Evolutionary conservation across 2,113 vertebrate species (phyloP).

Genomic region (Marmota monax): DNA sequence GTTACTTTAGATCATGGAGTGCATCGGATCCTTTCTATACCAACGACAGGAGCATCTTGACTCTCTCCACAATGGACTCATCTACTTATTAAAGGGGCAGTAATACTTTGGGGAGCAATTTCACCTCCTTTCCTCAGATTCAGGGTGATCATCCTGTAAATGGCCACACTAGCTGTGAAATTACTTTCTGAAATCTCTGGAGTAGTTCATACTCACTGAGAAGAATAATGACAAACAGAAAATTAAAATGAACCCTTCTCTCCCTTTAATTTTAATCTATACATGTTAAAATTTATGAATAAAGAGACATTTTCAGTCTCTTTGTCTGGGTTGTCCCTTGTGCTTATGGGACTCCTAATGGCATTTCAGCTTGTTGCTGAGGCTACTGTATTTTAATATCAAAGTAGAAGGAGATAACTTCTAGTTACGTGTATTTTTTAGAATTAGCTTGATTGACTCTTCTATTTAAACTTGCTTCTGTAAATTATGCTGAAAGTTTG

Average conservation of each 20-base stretch:
- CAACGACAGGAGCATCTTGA: conserved; percentile 97
- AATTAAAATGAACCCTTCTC: not conserved
- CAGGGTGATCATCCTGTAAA: conserved; percentile 56
- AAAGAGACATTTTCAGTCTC: conserved; percentile 54
- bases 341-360: conserved; percentile 47
- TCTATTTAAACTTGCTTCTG: conserved; percentile 77
- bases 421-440: conserved; percentile 73
- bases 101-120: conserved; percentile 80
- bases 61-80: conserved; percentile 96
- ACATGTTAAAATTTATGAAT: conserved; percentile 38
- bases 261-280: conserved; percentile 37
- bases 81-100: conserved; percentile 91
- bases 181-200: conserved; percentile 39
- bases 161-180: conserved; percentile 45
- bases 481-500: conserved; percentile 77
- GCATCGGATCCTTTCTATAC: conserved; percentile 94
- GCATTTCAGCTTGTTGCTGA: conserved; percentile 60
- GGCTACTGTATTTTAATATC: conserved; percentile 58
- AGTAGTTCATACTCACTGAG: conserved; percentile 12
- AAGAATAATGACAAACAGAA: conserved; percentile 43
- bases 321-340: conserved; percentile 56
- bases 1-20: conserved; percentile 97
- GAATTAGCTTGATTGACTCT: conserved; percentile 60
- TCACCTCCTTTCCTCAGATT: conserved; percentile 68
- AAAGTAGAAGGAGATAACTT: conserved; percentile 4